Base-by-base conservation (phyloP, 2,797 vertebrate genomes). In the Poeciliopsis infans region DNA sequence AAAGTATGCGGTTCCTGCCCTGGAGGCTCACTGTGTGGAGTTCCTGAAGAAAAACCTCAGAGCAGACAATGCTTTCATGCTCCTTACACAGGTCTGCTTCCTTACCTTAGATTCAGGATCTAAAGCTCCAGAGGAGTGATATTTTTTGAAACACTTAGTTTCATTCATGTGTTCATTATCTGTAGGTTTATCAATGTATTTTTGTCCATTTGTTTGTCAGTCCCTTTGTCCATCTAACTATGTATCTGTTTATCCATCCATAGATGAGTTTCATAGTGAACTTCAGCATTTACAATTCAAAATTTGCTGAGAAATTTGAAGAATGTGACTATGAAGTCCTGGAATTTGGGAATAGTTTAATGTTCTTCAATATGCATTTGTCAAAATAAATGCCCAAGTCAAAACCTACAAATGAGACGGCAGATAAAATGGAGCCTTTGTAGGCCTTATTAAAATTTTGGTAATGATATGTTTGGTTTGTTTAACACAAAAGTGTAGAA, bases 11-110 rank as follows among this genome's bases (percentile, higher is more conserved):
- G 98, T 99, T 20, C 98, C 98, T 0, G 98, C 98, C 0, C 95
- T 99, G 0, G 98, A 99, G 93, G 97, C 98, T 13, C 98, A 99
- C 84, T 99, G 98, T 43, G 98, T 99, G 93, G 98, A 99, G 87
- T 99, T 99, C 75, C 97, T 99, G 0, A 99, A 98, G 92, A 99
- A 99, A 89, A 98, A 99, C 93, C 96, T 99, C 49, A 93, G 98
- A 68, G 98, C 98, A 0, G 98, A 99, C 94, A 99, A 99, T 0
- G 98, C 98, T 0, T 99, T 99, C 91, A 98, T 99, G 98, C 96
- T 99, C 45, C 96, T 99, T 45, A 99, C 98, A 13, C 98, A 99
- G 97, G 98, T 98, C 75, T 47, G 85, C 66, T 12, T 45, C 33
- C 5, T 1, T 12, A 31, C 3, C 7, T 43, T 3, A 2, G 2